phyloP scores from a whole-genome alignment of 2,113 vertebrate genomes.

The Copsychus sechellarum region DNA sequence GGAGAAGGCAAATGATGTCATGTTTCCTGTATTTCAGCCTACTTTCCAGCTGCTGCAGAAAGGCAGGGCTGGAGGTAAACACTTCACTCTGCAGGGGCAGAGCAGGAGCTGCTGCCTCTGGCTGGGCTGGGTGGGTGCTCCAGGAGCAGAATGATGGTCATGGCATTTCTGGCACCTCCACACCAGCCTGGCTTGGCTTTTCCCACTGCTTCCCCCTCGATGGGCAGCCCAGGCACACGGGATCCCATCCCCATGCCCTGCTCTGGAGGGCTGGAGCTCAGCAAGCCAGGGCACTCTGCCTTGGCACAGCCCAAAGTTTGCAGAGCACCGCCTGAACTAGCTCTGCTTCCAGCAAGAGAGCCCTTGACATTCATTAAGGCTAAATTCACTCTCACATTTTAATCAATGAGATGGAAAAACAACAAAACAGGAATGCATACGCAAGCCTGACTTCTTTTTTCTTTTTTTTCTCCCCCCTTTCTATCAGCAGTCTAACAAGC shows the following conservation, averaged over 20 bases:
- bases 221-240: accelerated
- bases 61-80: constrained; percentile 7
- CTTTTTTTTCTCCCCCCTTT: background rate
- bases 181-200: background rate
- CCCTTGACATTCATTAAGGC: constrained; percentile 38
- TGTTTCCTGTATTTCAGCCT: constrained; percentile 44
- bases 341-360: background rate
- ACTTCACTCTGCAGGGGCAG: background rate
- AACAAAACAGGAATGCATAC: constrained; percentile 25
- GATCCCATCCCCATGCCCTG: accelerated
- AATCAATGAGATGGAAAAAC: constrained; percentile 55
- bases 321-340: background rate
- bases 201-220: accelerated
- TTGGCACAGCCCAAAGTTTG: background rate
- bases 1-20: constrained; percentile 62
- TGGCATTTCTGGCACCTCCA: background rate
- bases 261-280: background rate
- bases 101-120: background rate
- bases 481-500: background rate
- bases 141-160: accelerated
- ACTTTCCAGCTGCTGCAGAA: constrained; percentile 55
- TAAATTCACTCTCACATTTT: constrained; percentile 47
- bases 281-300: background rate
- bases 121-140: accelerated
- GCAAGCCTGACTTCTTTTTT: background rate